Base-by-base conservation (phyloP, 2,113 vertebrate species). In the Stigmatopora nigra region DNA sequence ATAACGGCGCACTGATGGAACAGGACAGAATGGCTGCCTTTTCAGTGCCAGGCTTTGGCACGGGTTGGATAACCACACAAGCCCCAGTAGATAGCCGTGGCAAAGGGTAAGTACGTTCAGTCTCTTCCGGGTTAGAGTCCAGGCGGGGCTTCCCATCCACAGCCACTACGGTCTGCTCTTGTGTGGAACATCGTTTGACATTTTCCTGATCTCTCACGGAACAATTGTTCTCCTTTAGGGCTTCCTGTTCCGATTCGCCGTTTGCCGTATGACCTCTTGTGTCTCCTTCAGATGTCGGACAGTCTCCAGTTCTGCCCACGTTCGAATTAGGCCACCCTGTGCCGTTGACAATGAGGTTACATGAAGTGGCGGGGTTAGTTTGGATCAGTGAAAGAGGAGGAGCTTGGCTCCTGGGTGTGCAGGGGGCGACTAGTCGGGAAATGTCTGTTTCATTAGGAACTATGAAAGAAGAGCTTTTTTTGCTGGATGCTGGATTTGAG, bases 281-380 rank as follows among this genome's bases (percentile, higher is more conserved):
- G 3, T 74, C 69, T 36, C 48, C 55, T 38, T 79, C 84, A 25
- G 64, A 72, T 49, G 20, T 19, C 19, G 45, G 25, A 1, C 49
- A 35, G 35, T 84, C 84, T 63, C 69, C 77, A 65, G 61, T 80
- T 61, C 20, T 82, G 49, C 84, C 83, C n/a, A 71, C 58, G 46
- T 66, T 81, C 31, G 81, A 77, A 15, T 72, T 46, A 57, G 86
- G 84, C 82, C 85, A 79, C 65, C 92, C 91, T 4, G 91, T 91
- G 85, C 95, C 96, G 73, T 99, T 99, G 76, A 98, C 94, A 79
- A 99, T 96, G 84, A 98, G 94, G n/a, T 98, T 96, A 88, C 95
- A 97, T 74, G 92, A 92, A 0, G 93, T 90, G 59, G 91, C 90
- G 36, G 88, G 80, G 68, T 84, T 86, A 7, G 69, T 60, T 62